These are phyloP conservation scores for Telmatochromis sp. DNA, from an alignment of 2,113 vertebrate genomes.

Conservation along the genomic window DNA sequence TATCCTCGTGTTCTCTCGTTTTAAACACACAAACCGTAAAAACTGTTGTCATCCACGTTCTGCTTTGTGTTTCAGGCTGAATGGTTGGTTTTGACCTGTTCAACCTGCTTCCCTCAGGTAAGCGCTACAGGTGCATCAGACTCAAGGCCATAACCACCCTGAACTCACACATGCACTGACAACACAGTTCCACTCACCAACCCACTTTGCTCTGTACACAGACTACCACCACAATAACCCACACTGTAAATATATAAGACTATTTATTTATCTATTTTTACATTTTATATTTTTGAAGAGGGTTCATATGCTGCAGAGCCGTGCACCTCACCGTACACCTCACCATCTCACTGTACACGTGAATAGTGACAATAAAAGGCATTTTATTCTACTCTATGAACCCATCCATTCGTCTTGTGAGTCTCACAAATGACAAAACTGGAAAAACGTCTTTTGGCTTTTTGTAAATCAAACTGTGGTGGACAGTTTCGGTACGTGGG, in stretches of 20 bases:
- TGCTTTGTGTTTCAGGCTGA: neutral
- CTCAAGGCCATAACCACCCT: neutral
- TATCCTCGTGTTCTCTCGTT: neutral
- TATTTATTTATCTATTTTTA: neutral
- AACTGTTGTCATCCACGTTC: neutral
- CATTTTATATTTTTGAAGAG: neutral
- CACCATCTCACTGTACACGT: neutral
- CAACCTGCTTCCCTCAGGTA: neutral
- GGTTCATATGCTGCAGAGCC: neutral
- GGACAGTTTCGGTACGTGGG: neutral
- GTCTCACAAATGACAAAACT: neutral
- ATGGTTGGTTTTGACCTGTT: neutral
- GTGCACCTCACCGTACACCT: neutral
- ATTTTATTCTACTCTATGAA: rapidly evolving
- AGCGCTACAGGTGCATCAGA: neutral
- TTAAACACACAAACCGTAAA: neutral
- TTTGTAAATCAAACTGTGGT: neutral
- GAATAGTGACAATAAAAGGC: neutral
- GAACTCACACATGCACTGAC: neutral
- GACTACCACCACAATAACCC: neutral
- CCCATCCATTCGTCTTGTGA: neutral
- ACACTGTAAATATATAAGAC: neutral
- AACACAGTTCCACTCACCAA: neutral
- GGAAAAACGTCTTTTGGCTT: neutral
- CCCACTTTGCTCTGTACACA: neutral